Conservation (phyloP, 1,140 invertebrate genomes). For the Drosophila erecta region DNA sequence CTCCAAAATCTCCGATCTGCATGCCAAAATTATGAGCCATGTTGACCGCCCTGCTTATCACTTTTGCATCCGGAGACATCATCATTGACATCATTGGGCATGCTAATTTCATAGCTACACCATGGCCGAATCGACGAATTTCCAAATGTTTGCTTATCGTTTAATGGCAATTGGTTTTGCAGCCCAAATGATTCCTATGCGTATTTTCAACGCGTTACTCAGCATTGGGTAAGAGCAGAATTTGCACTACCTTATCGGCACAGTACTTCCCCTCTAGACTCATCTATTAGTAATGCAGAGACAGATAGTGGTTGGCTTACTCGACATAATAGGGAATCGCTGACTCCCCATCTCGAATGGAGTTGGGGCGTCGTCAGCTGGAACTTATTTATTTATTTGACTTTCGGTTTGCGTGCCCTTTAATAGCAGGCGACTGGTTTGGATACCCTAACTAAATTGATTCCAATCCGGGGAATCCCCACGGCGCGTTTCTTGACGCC, state of each 20-base stretch:
- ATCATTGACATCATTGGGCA: constrained; percentile 67
- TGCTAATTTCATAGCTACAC: constrained; percentile 45
- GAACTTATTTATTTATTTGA: constrained; percentile 28
- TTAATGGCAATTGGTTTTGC: constrained; percentile 34
- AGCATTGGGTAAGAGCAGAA: constrained; percentile 24
- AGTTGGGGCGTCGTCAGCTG: constrained; percentile 10
- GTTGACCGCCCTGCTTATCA: constrained; percentile 56
- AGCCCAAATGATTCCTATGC: constrained; percentile 40
- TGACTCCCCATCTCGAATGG: constrained; percentile 16
- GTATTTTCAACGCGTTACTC: constrained; percentile 57
- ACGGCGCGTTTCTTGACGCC: constrained; percentile 15
- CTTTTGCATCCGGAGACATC: constrained; percentile 5
- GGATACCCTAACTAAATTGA: constrained; percentile 13
- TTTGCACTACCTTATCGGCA: constrained; percentile 2
- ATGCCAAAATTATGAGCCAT: constrained; percentile 28
- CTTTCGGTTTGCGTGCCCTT: constrained; percentile 21
- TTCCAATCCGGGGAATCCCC: constrained; percentile 6
- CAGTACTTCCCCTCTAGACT: constrained; percentile 20
- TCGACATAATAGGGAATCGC: constrained; percentile 18
- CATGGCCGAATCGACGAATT: not conserved
- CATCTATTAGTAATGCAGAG: constrained; percentile 15
- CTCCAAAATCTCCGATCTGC: constrained; percentile 20
- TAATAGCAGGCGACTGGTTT: constrained; percentile 23
- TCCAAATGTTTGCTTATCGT: constrained; percentile 65
- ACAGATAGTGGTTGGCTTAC: constrained; percentile 26